These are phyloP conservation scores for Strigamia maritima DNA, from an alignment of 2,888 invertebrate genomes.

Conservation along the genomic window DNA sequence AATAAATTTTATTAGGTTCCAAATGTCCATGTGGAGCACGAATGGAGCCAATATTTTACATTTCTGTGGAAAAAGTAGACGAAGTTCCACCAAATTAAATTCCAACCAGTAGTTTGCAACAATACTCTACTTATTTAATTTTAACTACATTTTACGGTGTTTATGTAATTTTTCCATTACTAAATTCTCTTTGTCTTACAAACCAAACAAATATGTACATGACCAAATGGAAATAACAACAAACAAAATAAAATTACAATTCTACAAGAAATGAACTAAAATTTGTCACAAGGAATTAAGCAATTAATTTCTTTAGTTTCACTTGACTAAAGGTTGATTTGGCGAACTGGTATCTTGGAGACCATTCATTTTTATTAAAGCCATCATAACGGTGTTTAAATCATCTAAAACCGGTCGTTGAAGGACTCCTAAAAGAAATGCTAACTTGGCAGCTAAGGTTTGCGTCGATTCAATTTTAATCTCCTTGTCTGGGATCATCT, in stretches of 20 bases:
- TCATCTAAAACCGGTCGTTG: constrained; percentile 48
- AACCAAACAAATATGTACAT: background rate
- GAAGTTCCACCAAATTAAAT: constrained; percentile 83
- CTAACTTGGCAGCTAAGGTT: constrained; percentile 61
- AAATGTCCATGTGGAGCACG: constrained; percentile 86
- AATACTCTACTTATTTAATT: constrained; percentile 69
- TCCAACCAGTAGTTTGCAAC: constrained; percentile 62
- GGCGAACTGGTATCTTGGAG: background rate
- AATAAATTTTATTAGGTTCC: constrained; percentile 61
- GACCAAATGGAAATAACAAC: background rate
- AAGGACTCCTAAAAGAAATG: constrained; percentile 58
- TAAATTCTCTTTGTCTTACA: background rate
- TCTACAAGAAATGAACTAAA: background rate
- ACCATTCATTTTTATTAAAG: background rate
- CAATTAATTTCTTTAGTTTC: background rate
- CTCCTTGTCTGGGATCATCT: constrained; percentile 79
- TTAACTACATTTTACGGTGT: background rate
- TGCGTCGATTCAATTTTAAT: constrained; percentile 56
- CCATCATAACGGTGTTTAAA: background rate
- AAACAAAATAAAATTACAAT: background rate
- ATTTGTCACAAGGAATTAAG: no score
- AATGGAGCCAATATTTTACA: constrained; percentile 85
- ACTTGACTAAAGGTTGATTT: background rate
- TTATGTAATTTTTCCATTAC: background rate
- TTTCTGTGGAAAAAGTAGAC: constrained; percentile 49